A percentile compares a stretch with the other conserved stretches of the same genome.
Conservation (phyloP, 64 coral and sea anemone species). For the Astreopora myriophthalma region DNA sequence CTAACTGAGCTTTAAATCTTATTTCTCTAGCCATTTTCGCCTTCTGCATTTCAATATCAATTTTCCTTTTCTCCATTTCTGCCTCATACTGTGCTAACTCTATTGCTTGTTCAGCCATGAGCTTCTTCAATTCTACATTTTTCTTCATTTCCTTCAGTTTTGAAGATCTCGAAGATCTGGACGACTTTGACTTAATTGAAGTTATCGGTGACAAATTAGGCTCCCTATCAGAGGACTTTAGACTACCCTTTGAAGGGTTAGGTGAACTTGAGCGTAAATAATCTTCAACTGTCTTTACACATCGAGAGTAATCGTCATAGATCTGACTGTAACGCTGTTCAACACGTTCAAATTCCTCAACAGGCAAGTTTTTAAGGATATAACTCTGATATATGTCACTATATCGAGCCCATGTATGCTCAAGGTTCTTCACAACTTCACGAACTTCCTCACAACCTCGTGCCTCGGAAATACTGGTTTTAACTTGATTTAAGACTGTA, state of each 20-base stretch:
- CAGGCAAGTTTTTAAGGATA: not conserved
- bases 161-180: slow-evolving; percentile 32
- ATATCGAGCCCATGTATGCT: slow-evolving; percentile 2
- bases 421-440: slow-evolving; percentile 15
- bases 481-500: not conserved
- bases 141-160: slow-evolving; percentile 22
- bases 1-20: slow-evolving; percentile 22
- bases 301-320: slow-evolving; percentile 1
- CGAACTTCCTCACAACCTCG: not conserved
- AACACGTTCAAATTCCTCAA: not conserved
- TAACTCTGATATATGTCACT: not conserved
- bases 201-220: slow-evolving; percentile 17
- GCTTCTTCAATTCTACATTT: slow-evolving; percentile 31
- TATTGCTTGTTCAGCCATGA: slow-evolving; percentile 18
- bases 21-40: slow-evolving; percentile 1
- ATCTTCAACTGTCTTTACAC: slow-evolving; percentile 1
- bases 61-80: slow-evolving; percentile 42
- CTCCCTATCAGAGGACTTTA: not conserved
- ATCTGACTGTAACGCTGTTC: not conserved
- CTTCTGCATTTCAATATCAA: slow-evolving; percentile 37
- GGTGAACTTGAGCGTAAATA: not conserved
- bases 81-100: slow-evolving; percentile 38
- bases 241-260: not conserved
- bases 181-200: not conserved
- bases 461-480: not conserved